Base-by-base conservation (phyloP, 2,797 vertebrate species). In the Vipera latastei region DNA sequence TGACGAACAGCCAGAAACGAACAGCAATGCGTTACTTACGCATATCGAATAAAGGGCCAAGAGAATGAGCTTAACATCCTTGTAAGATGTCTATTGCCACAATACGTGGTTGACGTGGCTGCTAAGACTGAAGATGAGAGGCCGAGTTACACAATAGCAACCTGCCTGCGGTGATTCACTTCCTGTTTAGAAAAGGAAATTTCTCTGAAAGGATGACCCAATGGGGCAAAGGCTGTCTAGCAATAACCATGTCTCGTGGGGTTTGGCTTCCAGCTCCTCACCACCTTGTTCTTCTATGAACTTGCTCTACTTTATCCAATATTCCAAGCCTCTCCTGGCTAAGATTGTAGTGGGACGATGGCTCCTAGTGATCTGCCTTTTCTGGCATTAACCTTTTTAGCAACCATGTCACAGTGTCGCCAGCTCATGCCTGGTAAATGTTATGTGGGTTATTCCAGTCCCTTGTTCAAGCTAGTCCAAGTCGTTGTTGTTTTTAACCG, bases 1-100 rank as follows among this genome's bases (percentile, higher is more conserved):
- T 16, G 65, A 69, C 14, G 2, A 69, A 16, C 65, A 32, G 2
- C 65, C 2, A 5, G n/a, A 69, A 69, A 69, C 2, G 2, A 18
- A 32, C n/a, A 18, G 14, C n/a, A 0, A 32, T 7, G n/a, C 0
- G 0, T 69, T 4, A 5, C n/a, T 9, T 32, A 3, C 32, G 65
- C n/a, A 1, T 3, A 18, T 18, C 14, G n/a, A 69, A 69, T 18
- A 7, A 32, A 69, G 65, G n/a, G 14, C 13, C 5, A n/a, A 32
- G 63, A n/a, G 63, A 69, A 69, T 14, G 13, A 69, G 5, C 14
- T 69, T 4, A 69, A 32, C 5, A 16, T 0, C 14, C 65, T 69
- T 6, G n/a, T 32, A 6, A 32, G 65, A 69, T 1, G 6, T 18
- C n/a, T 32, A 6, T 32, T n/a, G n/a, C n/a, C 65, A 69, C 14